A percentile compares a stretch with the other conserved stretches of the same genome.
Conservation (phyloP, 1,140 invertebrate genomes). For the Eciton burchellii region DNA sequence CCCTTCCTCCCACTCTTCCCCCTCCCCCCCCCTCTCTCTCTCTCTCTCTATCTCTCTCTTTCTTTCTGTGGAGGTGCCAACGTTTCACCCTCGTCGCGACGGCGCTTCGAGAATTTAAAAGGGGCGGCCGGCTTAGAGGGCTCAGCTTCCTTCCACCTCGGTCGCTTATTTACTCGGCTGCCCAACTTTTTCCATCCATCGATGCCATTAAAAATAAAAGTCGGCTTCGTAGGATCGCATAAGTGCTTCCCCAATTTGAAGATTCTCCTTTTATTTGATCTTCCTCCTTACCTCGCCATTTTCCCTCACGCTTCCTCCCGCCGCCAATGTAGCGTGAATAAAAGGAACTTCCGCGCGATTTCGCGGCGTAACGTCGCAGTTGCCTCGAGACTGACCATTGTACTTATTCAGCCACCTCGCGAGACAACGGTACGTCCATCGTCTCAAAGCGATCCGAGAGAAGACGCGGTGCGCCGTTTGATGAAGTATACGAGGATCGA, state of each 20-base stretch:
- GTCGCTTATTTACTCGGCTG: slow-evolving; percentile 72
- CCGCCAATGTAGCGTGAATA: slow-evolving; percentile 33
- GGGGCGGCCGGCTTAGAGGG: slow-evolving; percentile 67
- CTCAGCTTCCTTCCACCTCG: slow-evolving; percentile 67
- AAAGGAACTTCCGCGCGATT: slow-evolving; percentile 44
- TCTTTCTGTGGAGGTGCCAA: slow-evolving; percentile 65
- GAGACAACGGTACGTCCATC: slow-evolving; percentile 28
- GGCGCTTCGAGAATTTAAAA: slow-evolving; percentile 77
- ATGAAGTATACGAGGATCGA: slow-evolving; percentile 56
- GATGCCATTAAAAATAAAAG: slow-evolving; percentile 77
- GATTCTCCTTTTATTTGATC: slow-evolving; percentile 55
- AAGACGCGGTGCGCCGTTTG: slow-evolving; percentile 35
- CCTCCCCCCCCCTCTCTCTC: slow-evolving; percentile 9
- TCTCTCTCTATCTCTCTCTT: no score
- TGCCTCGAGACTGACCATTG: background rate
- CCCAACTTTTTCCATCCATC: slow-evolving; percentile 72
- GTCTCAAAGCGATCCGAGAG: slow-evolving; percentile 25
- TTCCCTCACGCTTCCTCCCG: slow-evolving; percentile 21
- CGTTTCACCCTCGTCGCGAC: slow-evolving; percentile 61
- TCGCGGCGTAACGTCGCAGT: background rate
- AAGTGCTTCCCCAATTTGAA: slow-evolving; percentile 65
- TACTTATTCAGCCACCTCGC: slow-evolving; percentile 16
- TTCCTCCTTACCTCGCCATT: slow-evolving; percentile 25
- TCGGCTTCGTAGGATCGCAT: slow-evolving; percentile 56
- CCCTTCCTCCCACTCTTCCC: no score